Conservation (phyloP, 92 coral and sea anemone species). For the Anthopleura xanthogrammica region DNA sequence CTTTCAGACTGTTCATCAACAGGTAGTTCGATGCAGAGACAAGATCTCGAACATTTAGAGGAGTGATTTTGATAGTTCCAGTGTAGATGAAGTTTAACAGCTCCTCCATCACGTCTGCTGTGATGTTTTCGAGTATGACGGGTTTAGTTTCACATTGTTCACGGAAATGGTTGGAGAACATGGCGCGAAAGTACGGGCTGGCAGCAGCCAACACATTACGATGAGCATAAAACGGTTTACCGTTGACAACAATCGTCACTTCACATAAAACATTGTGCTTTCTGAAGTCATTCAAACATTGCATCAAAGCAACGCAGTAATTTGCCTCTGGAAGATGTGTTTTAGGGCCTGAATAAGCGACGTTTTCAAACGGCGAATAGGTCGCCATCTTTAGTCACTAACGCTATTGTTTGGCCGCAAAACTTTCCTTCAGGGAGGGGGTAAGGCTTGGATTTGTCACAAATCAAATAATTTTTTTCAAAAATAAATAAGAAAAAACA, state of each 20-base stretch:
- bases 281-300: constrained; percentile 87
- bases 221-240: constrained; percentile 81
- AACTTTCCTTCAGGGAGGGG: neutral
- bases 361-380: constrained; percentile 30
- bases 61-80: constrained; percentile 90
- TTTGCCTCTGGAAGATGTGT: constrained; percentile 55
- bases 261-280: constrained; percentile 91
- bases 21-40: constrained; percentile 94
- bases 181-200: constrained; percentile 97
- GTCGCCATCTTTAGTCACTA: constrained; percentile 33
- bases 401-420: constrained; percentile 20
- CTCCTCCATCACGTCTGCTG: constrained; percentile 90
- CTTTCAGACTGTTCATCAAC: constrained; percentile 89
- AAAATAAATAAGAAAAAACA: no score
- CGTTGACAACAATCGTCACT: constrained; percentile 83
- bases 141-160: constrained; percentile 94
- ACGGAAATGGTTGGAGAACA: constrained; percentile 90
- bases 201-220: constrained; percentile 92
- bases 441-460: neutral
- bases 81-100: constrained; percentile 88
- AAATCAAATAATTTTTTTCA: no score
- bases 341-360: constrained; percentile 34
- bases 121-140: constrained; percentile 84
- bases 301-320: constrained; percentile 84
- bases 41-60: constrained; percentile 92